Evolutionary conservation across 1,140 invertebrate genomes (phyloP), one percentile per base, ranked within the genome.

Genomic region (Drosophila eugracilis): DNA sequence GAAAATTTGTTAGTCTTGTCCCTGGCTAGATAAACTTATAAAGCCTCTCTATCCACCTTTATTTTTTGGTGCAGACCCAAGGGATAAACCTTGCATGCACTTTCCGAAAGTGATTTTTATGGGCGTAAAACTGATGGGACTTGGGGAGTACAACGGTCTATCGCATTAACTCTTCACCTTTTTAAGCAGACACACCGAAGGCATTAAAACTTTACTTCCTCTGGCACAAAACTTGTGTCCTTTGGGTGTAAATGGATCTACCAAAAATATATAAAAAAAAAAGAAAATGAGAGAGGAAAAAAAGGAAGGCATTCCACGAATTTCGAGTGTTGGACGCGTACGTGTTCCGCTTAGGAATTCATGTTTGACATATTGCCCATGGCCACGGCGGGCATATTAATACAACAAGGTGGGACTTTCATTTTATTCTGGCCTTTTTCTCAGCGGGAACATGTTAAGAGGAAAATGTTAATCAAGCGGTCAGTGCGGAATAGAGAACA

Each of bases 381-480:
- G 65, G 73, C 69, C 58, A 77, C 65, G 65, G 66, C 84, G 52
- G 80, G 83, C 83, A 88, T 88, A 88, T 88, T 88, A 88, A 88
- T 88, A 67, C 57, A 39, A 39, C 36, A 9, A 39, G 36, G 36
- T 39, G 36, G 36, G 36, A 39, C 36, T 39, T 39, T 39, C 24
- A 30, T 17, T 6, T 3, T 36, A 21, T 62, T 30, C 22, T 59
- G 55, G 42, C 60, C 55, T 22, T 39, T 39, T 17, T 26, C 63
- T 12, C 63, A 21, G 15, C 21, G 41, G 41, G 48, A 53, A 81
- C 65, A 69, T 81, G 78, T 81, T 74, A 65, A 62, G 80, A 65
- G 59, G 80, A 77, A 88, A 88, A 88, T 88, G 83, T 88, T 88
- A 88, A 88, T 88, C 83, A 88, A 88, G 83, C 83, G 83, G 83